Base-by-base conservation (phyloP, 2,888 invertebrate genomes). In the Orchestes rusci region DNA sequence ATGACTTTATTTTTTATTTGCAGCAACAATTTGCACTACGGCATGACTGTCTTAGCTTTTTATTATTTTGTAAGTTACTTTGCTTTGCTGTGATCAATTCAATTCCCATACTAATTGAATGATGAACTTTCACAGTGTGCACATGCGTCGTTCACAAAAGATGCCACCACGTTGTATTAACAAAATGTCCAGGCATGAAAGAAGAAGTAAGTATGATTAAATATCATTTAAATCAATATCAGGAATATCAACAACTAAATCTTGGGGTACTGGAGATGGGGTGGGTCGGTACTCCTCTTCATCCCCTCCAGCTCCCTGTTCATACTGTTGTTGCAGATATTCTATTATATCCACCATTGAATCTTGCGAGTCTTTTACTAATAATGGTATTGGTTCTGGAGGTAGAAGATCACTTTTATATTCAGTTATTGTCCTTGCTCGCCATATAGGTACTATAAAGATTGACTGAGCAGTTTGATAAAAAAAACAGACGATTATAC, bases 71-170 rank as follows among this genome's bases (percentile, higher is more conserved):
- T 66, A 66, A 66, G 66, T 67, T 64, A 51, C 51, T 57, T 59
- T 55, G 54, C n/a, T n/a, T n/a, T n/a, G n/a, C n/a, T n/a, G n/a
- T n/a, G n/a, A n/a, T n/a, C n/a, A n/a, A n/a, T n/a, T n/a, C n/a
- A n/a, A n/a, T n/a, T n/a, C n/a, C n/a, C n/a, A n/a, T n/a, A n/a
- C n/a, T 54, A 57, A 56, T 55, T 59, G 51, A 54, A 56, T 57
- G 13, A 36, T 23, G 13, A 20, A 12, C 10, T 32, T 32, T 59
- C 63, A 23, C 60, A 95, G 96, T 97, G 54, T 99, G 99, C 72
- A 96, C 96, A 48, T 94, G 94, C 70, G 99, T 99, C 63, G 97
- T 99, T 54, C 99, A 99, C 78, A 99, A 99, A 71, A 79, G 96
- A 66, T 99, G 99, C 69, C 97, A 99, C 72, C 84, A 85, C 60